These are phyloP conservation scores for Lophura nycthemera DNA, from an alignment of 2,113 vertebrate species.

Conservation along the genomic window DNA sequence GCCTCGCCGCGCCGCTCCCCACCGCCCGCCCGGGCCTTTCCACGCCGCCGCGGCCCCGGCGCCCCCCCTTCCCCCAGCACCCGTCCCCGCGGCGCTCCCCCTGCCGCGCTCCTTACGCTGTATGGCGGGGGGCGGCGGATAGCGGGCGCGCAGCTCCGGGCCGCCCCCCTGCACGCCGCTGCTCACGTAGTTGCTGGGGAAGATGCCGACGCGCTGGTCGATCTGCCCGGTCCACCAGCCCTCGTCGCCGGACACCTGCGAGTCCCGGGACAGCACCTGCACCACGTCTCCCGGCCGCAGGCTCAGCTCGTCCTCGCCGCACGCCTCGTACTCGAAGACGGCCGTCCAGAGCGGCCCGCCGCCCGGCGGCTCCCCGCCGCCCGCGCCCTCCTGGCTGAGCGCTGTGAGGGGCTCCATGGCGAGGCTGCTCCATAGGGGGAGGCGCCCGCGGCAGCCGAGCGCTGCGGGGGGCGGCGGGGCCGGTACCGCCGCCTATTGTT, in stretches of 20 bases:
- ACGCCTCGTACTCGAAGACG: constrained; percentile 96
- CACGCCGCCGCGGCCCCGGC: too few relatives aligned
- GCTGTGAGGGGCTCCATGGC: constrained; percentile 82
- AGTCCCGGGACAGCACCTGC: constrained; percentile 94
- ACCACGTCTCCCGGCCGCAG: constrained; percentile 92
- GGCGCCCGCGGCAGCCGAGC: constrained; percentile 68
- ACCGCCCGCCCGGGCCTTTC: not conserved
- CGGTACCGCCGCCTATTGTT: constrained; percentile 75
- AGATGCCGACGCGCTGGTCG: constrained; percentile 93
- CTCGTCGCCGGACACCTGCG: constrained; percentile 93
- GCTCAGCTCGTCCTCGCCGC: constrained; percentile 94
- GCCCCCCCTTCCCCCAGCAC: too few relatives aligned
- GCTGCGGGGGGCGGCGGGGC: constrained; percentile 60
- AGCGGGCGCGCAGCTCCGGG: constrained; percentile 70
- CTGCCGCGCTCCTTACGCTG: constrained; percentile 73
- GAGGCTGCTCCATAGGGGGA: constrained; percentile 80
- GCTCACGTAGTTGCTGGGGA: constrained; percentile 96
- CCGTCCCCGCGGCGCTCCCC: not conserved
- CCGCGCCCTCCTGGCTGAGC: constrained; percentile 78
- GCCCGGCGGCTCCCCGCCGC: constrained; percentile 62
- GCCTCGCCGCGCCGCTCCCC: too few relatives aligned
- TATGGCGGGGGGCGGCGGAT: constrained; percentile 72
- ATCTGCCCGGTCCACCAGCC: constrained; percentile 98
- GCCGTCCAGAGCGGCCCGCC: constrained; percentile 86
- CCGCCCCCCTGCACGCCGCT: constrained; percentile 77